Conservation (phyloP, 2,113 vertebrate species). For the Saiga tatarica region DNA sequence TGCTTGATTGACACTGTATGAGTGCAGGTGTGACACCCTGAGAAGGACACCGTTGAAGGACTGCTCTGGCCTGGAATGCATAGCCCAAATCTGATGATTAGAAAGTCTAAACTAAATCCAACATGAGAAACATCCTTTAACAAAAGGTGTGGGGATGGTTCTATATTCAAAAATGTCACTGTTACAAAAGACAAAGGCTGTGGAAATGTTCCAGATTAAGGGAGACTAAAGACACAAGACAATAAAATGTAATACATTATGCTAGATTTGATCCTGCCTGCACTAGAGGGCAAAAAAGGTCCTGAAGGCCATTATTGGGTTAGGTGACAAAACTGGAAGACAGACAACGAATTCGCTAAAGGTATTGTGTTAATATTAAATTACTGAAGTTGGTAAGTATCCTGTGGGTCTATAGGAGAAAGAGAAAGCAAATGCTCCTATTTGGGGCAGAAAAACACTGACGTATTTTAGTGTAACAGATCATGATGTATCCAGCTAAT, state of each 20-base stretch:
- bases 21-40: not conserved
- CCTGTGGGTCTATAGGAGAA: not conserved
- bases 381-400: not conserved
- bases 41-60: not conserved
- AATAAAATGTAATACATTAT: not conserved
- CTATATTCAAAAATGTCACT: not conserved
- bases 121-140: not conserved
- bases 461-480: not conserved
- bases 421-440: not conserved
- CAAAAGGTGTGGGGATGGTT: not conserved
- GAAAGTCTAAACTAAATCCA: not conserved
- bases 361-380: not conserved
- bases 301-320: not conserved
- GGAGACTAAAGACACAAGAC: not conserved
- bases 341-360: not conserved
- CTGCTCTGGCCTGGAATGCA: not conserved
- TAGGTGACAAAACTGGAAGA: constrained; percentile 11
- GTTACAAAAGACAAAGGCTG: not conserved
- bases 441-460: not conserved
- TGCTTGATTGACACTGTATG: not conserved
- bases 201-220: not conserved
- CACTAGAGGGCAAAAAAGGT: not conserved
- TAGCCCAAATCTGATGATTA: not conserved
- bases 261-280: not conserved
- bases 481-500: not conserved